Conservation (phyloP, 2,888 invertebrate genomes). For the Tinea semifulvella region DNA sequence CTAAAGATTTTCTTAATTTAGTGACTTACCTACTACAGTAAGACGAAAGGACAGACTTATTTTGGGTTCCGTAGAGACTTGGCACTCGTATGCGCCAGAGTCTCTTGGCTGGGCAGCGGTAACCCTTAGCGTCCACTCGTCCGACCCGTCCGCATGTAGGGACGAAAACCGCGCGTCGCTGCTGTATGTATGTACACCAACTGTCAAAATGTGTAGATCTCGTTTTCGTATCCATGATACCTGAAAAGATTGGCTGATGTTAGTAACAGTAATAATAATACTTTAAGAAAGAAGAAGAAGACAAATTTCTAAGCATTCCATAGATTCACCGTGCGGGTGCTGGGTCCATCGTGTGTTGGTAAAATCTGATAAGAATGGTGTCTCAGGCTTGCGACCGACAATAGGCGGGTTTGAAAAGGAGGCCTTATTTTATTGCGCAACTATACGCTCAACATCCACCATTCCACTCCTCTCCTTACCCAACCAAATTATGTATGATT, state of each 20-base stretch:
- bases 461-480: too few relatives aligned
- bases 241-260: constrained; percentile 51
- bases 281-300: too few relatives aligned
- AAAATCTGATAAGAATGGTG: too few relatives aligned
- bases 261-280: too few relatives aligned
- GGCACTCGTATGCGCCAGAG: constrained; percentile 90
- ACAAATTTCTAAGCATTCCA: too few relatives aligned
- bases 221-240: constrained; percentile 88
- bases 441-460: too few relatives aligned
- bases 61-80: constrained; percentile 91
- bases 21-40: constrained; percentile 77
- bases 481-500: too few relatives aligned
- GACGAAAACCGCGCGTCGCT: constrained; percentile 72
- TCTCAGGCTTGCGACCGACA: too few relatives aligned
- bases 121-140: constrained; percentile 70
- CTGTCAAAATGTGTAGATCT: constrained; percentile 76
- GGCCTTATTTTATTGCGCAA: too few relatives aligned
- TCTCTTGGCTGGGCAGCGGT: constrained; percentile 75
- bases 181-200: constrained; percentile 71
- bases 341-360: too few relatives aligned
- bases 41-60: constrained; percentile 78
- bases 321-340: too few relatives aligned
- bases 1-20: not conserved
- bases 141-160: constrained; percentile 68
- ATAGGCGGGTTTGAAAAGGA: too few relatives aligned